Conservation (phyloP, 2,888 invertebrate species). For the Dinocampus coccinellae region DNA sequence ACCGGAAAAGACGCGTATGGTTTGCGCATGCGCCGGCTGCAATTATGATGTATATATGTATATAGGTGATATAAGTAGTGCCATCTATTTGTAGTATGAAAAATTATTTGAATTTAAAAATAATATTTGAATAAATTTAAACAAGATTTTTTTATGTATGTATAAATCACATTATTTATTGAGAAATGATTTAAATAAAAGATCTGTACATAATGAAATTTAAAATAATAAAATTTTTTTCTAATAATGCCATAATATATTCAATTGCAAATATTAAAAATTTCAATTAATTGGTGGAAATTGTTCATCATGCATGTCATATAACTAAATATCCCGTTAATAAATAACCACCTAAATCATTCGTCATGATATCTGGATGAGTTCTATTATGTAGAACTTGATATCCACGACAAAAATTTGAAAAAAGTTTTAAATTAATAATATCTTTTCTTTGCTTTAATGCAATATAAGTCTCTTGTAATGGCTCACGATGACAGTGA, state of each 20-base stretch:
- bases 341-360: conserved; percentile 89
- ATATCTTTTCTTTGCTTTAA: conserved; percentile 81
- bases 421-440: conserved; percentile 83
- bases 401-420: conserved; percentile 90
- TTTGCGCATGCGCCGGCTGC: too few species aligned
- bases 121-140: too few species aligned
- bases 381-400: conserved; percentile 92
- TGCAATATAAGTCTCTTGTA: conserved; percentile 85
- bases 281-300: too few species aligned
- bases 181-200: neutral
- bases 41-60: too few species aligned
- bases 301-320: conserved; percentile 17
- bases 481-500: conserved; percentile 83
- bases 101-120: too few species aligned
- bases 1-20: too few species aligned
- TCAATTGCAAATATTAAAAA: neutral
- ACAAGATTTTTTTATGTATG: neutral
- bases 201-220: neutral
- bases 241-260: neutral
- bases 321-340: conserved; percentile 76
- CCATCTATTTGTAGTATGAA: too few species aligned
- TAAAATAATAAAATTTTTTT: neutral
- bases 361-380: conserved; percentile 95
- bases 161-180: neutral
- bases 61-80: too few species aligned